A percentile compares a stretch with the other conserved stretches of the same genome.
Evolutionary conservation across 2,113 vertebrate genomes (phyloP).

Genomic region (Coracopsis vasa): DNA sequence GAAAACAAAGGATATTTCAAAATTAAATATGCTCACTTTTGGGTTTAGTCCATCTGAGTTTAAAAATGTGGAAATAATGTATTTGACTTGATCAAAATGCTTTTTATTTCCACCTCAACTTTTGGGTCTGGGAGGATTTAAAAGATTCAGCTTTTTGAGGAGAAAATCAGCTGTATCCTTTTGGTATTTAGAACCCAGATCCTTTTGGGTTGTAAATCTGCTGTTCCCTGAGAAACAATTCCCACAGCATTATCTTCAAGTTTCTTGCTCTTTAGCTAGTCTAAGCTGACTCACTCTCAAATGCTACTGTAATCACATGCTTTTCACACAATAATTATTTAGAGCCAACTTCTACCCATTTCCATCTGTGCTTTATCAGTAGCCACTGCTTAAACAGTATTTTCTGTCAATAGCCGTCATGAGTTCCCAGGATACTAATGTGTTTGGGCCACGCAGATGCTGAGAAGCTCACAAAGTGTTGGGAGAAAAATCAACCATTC

Average conservation of each 20-base stretch:
- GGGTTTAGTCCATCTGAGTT: not conserved
- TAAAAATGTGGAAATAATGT: not conserved
- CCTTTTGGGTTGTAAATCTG: not conserved
- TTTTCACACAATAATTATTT: conserved; percentile 25
- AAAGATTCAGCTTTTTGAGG: not conserved
- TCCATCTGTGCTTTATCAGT: conserved; percentile 59
- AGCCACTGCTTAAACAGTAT: not conserved
- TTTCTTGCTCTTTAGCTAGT: not conserved
- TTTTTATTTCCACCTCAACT: not conserved
- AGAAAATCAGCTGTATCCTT: not conserved
- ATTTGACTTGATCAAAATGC: not conserved
- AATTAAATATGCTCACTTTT: not conserved
- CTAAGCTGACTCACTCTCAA: not conserved
- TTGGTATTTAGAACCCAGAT: not conserved
- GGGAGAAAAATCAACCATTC: not conserved
- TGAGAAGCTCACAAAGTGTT: not conserved
- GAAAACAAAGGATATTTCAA: not conserved
- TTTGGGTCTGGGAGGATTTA: not conserved
- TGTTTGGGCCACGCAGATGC: not conserved
- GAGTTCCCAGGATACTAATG: conserved; percentile 62
- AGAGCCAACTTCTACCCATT: not conserved
- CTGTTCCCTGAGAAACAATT: not conserved
- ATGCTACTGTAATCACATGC: not conserved
- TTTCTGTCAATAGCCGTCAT: conserved; percentile 57
- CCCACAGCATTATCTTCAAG: not conserved